phyloP scores from a whole-genome alignment of 2,797 vertebrate species.

The Falco berigora region DNA sequence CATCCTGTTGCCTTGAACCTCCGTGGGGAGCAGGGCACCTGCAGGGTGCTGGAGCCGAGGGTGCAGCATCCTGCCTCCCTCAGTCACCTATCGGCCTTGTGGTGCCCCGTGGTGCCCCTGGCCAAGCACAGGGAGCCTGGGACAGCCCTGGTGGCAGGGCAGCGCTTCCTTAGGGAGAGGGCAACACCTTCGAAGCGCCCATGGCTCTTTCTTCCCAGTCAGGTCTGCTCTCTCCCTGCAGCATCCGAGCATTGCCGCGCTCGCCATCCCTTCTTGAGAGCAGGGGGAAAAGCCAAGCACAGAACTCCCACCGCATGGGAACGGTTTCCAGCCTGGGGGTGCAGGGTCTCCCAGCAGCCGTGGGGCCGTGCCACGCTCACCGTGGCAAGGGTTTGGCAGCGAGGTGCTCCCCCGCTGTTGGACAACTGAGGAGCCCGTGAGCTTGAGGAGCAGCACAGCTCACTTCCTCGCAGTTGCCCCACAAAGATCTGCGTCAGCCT shows the following conservation, averaged over 20 bases:
- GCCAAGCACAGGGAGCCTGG: not conserved
- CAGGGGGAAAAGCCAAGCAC: not conserved
- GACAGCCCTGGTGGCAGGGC: not conserved
- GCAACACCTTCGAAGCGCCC: not conserved
- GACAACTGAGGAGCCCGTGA: not conserved
- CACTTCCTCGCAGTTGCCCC: fast-evolving
- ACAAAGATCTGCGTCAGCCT: fast-evolving
- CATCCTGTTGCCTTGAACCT: not conserved
- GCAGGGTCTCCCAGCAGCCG: not conserved
- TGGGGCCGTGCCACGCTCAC: not conserved
- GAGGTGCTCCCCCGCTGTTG: fast-evolving
- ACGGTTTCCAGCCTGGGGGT: not conserved
- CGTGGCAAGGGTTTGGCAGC: fast-evolving
- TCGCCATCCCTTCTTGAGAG: not conserved
- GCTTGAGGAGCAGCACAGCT: not conserved
- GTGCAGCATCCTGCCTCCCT: not conserved
- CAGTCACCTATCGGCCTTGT: fast-evolving
- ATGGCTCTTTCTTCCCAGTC: not conserved
- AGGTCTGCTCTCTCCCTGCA: not conserved
- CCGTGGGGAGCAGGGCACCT: not conserved
- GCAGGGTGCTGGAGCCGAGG: not conserved
- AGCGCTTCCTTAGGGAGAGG: not conserved
- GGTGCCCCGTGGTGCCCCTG: not conserved
- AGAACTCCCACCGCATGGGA: fast-evolving
- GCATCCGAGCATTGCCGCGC: fast-evolving